Evolutionary conservation across 1,140 invertebrate species (phyloP), one percentile per base, ranked within the genome.

Genomic region (Asobara japonica): DNA sequence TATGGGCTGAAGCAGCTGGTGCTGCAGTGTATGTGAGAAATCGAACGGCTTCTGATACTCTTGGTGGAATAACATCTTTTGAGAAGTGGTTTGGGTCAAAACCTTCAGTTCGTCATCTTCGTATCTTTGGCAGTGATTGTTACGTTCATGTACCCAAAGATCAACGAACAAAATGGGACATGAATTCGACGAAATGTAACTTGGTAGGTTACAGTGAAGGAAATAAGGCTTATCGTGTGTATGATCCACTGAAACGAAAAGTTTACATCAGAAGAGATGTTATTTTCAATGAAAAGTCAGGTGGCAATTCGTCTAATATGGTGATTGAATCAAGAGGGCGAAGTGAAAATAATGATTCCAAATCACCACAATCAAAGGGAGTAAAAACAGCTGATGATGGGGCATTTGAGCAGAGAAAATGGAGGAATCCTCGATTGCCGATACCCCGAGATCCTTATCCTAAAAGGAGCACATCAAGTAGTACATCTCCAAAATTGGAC

Each of bases 71-170:
- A 25, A 75, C 75, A 8, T 38, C 65, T 18, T 65, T 31, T 11
- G 71, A 77, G 31, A 22, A 60, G 48, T 77, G 65, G 69, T 51
- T 27, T 18, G 67, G 45, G 11, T 68, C 64, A 65, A 74, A 74
- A 30, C 73, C 70, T n/a, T 56, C 72, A 33, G 78, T 30, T 83
- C 81, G 75, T 82, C 82, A 27, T 78, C 72, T n/a, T n/a, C n/a
- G n/a, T n/a, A n/a, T n/a, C n/a, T n/a, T n/a, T n/a, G n/a, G n/a
- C n/a, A n/a, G n/a, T 65, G 38, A 66, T 65, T 78, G 77, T 29
- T 78, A 77, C 41, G 76, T 77, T 25, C 74, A 73, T 29, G 22
- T 64, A 41, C 29, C 61, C 3, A 75, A 73, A 31, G 33, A 62
- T 13, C 3, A 65, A 64, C 38, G 56, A 29, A 38, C 18, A 29